Evolutionary conservation across 2,888 invertebrate species (phyloP).

Genomic region (Andrena fulva): DNA sequence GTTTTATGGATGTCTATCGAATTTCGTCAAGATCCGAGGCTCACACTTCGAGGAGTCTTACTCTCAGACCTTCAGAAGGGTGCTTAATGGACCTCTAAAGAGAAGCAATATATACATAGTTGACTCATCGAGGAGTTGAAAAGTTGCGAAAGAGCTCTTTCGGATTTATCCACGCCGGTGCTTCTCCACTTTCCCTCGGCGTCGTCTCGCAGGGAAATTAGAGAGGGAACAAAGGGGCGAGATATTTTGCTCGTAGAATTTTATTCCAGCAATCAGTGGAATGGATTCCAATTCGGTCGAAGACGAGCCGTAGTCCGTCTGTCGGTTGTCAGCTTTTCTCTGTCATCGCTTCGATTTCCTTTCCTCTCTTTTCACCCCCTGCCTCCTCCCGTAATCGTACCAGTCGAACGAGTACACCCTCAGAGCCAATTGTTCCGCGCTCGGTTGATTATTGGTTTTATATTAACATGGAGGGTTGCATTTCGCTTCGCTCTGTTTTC

Average conservation of each 20-base stretch:
- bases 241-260: conserved; percentile 21
- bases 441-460: conserved; percentile 40
- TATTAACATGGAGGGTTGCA: conserved; percentile 17
- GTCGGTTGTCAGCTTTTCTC: conserved; percentile 26
- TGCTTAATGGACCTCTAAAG: too few species aligned
- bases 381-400: conserved; percentile 8
- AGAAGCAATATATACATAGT: too few species aligned
- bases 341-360: conserved; percentile 12
- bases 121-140: too few species aligned
- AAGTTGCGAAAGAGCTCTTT: too few species aligned
- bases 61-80: too few species aligned
- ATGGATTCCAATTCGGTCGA: conserved; percentile 30
- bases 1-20: neutral
- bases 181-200: too few species aligned
- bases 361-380: neutral
- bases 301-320: conserved; percentile 9
- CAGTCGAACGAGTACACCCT: neutral
- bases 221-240: neutral
- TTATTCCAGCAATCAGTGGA: conserved; percentile 29
- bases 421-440: conserved; percentile 18
- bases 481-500: conserved; percentile 13
- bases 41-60: too few species aligned
- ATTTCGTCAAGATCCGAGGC: neutral
- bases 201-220: conserved; percentile 4
- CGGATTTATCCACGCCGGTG: too few species aligned